Evolutionary conservation across 2,113 vertebrate genomes (phyloP).

Genomic region (Scomber japonicus): DNA sequence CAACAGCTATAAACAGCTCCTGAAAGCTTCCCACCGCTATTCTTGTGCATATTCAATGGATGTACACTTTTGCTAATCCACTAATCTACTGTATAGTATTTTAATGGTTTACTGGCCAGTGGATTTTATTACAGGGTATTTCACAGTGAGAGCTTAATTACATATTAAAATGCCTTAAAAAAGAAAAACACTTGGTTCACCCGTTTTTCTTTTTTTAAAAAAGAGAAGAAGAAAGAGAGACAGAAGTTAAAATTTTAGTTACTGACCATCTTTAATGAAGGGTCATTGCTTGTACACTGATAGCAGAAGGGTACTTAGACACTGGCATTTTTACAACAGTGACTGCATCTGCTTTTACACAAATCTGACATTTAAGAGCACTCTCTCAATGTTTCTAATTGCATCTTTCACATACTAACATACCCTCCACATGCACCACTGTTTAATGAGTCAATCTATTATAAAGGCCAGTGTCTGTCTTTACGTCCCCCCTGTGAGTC

Average conservation of each 20-base stretch:
- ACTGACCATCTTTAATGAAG: neutral
- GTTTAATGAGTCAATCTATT: conserved; percentile 7
- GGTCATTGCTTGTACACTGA: neutral
- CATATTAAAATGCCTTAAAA: neutral
- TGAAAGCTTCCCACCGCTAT: neutral
- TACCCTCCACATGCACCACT: neutral
- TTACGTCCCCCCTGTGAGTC: conserved; percentile 3
- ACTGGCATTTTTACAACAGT: conserved; percentile 8
- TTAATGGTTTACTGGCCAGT: neutral
- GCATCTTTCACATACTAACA: conserved; percentile 4
- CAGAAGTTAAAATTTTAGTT: neutral
- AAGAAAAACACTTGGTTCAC: neutral
- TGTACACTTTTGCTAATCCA: neutral
- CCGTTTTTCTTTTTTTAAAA: neutral
- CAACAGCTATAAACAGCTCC: neutral
- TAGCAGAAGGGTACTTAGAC: neutral
- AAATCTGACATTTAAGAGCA: conserved; percentile 32
- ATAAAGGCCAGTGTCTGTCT: neutral
- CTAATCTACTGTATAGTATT: neutral
- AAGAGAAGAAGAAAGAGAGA: neutral
- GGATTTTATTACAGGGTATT: conserved; percentile 18
- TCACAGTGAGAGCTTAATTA: neutral
- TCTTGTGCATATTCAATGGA: neutral
- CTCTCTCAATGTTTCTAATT: neutral
- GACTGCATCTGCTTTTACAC: conserved; percentile 13